Percentiles rank a stretch among this genome's conserved stretches.
Conservation (phyloP, 2,113 vertebrate species). For the Psettodes erumei region DNA sequence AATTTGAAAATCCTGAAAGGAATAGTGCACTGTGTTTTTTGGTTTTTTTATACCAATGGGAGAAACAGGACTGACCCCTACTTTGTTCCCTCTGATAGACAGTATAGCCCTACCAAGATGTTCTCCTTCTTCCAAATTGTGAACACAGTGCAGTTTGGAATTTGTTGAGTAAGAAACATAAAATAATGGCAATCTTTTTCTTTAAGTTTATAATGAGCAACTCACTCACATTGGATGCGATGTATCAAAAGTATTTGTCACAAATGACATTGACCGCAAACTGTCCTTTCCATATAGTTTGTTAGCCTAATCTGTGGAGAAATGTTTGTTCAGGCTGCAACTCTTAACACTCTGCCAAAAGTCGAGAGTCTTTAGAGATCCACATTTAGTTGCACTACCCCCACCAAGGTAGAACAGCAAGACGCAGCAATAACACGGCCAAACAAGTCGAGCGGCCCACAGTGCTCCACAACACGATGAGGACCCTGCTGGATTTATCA, state of each 20-base stretch:
- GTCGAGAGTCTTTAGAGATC: conserved; percentile 17
- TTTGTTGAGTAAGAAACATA: not conserved
- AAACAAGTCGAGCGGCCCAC: conserved; percentile 48
- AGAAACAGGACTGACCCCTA: not conserved
- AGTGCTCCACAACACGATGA: conserved; percentile 48
- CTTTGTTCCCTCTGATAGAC: conserved; percentile 12
- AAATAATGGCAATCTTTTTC: not conserved
- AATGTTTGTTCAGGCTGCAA: not conserved
- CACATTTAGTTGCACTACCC: conserved; percentile 40
- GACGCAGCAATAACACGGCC: conserved; percentile 29
- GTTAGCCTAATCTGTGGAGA: not conserved
- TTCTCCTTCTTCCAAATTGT: not conserved
- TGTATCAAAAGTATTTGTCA: conserved; percentile 5
- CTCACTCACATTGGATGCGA: not conserved
- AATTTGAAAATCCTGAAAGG: not conserved
- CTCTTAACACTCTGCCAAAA: not conserved
- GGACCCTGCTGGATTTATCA: conserved; percentile 57
- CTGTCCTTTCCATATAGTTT: not conserved
- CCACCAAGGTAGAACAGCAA: conserved; percentile 33
- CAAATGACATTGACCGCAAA: not conserved
- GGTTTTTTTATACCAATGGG: too few species aligned
- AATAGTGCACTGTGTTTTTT: not conserved
- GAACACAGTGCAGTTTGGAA: not conserved
- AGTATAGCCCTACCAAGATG: not conserved
- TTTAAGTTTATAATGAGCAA: not conserved